phyloP scores from a whole-genome alignment of 2,113 vertebrate genomes.

The Cichladusa arquata region DNA sequence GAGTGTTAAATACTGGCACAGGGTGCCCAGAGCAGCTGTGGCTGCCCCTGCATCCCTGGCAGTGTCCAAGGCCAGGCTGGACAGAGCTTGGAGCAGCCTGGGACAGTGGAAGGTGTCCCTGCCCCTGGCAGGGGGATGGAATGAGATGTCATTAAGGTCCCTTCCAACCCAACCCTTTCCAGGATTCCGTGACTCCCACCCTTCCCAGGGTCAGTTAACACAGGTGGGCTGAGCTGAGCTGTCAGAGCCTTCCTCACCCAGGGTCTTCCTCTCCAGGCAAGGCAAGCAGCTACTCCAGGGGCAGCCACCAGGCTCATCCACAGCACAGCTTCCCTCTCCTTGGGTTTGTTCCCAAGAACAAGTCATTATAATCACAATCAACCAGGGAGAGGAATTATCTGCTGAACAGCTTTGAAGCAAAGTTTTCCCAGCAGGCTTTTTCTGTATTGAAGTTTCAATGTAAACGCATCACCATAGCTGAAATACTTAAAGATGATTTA shows the following conservation, averaged over 20 bases:
- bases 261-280: not conserved
- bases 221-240: not conserved
- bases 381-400: constrained; percentile 37
- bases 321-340: not conserved
- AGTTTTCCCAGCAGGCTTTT: constrained; percentile 30
- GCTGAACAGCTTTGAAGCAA: not conserved
- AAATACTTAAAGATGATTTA: constrained; percentile 62
- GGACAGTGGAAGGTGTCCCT: not conserved
- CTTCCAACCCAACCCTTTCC: not conserved
- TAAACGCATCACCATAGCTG: constrained; percentile 29
- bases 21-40: not conserved
- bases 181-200: not conserved
- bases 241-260: fast-evolving
- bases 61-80: not conserved
- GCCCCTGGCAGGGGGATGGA: fast-evolving
- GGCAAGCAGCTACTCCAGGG: not conserved
- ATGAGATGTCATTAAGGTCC: no score
- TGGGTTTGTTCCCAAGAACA: not conserved
- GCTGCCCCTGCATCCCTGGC: not conserved
- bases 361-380: constrained; percentile 23
- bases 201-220: not conserved
- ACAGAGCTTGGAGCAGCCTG: fast-evolving
- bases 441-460: constrained; percentile 36
- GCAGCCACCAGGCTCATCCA: not conserved
- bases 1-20: not conserved